Conservation (phyloP, 1,140 invertebrate species). For the Steinernema feltiae region DNA sequence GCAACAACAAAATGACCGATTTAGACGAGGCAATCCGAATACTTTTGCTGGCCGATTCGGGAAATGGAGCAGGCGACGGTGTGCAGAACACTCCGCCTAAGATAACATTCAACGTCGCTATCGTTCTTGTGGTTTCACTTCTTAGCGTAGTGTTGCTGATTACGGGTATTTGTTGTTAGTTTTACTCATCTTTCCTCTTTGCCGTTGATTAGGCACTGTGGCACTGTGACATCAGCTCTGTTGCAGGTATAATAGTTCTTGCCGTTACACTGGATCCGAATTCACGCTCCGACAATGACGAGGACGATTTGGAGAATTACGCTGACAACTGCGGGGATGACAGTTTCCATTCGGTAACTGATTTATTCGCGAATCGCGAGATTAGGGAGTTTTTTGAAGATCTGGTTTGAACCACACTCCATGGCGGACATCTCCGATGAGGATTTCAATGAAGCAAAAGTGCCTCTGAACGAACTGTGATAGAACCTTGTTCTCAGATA, state of each 20-base stretch:
- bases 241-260: conserved; percentile 2
- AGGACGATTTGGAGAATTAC: not conserved
- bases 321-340: not conserved
- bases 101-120: conserved; percentile 31
- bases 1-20: not conserved
- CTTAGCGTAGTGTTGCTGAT: conserved; percentile 30
- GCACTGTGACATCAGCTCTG: too few relatives aligned
- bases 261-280: conserved; percentile 1
- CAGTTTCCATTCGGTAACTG: not conserved
- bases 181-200: not conserved
- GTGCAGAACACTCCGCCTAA: conserved; percentile 20
- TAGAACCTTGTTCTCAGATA: not conserved
- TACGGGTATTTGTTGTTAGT: conserved; percentile 38
- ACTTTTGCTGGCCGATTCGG: conserved; percentile 6
- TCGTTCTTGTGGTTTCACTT: conserved; percentile 31
- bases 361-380: too few relatives aligned
- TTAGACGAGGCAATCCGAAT: conserved; percentile 10
- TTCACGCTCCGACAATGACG: not conserved
- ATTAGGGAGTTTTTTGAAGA: too few relatives aligned
- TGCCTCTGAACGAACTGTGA: conserved; percentile 1
- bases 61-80: not conserved
- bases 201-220: too few relatives aligned
- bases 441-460: not conserved
- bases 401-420: not conserved
- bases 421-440: not conserved